Evolutionary conservation across 1,140 invertebrate species (phyloP).

Genomic region (Venustaconcha ellipsiformis): DNA sequence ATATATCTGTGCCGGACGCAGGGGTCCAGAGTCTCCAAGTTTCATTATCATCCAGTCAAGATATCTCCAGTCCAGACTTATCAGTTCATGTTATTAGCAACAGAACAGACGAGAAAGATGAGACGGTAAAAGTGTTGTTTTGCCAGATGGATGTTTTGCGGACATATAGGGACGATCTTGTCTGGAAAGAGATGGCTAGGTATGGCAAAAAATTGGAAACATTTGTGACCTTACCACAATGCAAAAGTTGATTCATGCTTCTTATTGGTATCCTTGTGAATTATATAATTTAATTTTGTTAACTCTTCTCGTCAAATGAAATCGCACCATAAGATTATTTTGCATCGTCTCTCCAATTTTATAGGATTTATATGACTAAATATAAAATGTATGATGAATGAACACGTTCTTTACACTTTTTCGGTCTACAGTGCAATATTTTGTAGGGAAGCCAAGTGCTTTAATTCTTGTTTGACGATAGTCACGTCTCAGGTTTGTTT

Average conservation of each 20-base stretch:
- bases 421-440: no score
- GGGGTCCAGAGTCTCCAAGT: no score
- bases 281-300: not conserved
- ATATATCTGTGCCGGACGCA: no score
- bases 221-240: not conserved
- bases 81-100: no score
- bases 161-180: conserved; percentile 44
- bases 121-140: conserved; percentile 30
- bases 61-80: no score
- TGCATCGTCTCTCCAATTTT: not conserved
- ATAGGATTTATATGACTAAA: not conserved
- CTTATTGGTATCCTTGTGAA: not conserved
- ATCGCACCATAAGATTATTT: not conserved
- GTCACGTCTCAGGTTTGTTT: not conserved
- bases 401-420: no score
- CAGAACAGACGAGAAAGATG: no score
- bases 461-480: no score
- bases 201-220: conserved; percentile 4
- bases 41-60: no score
- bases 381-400: not conserved
- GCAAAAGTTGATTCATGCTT: not conserved
- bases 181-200: conserved; percentile 62
- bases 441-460: no score
- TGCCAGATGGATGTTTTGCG: conserved; percentile 55
- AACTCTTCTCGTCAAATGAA: not conserved